A percentile compares a stretch with the other conserved stretches of the same genome.
Evolutionary conservation across 2,888 invertebrate species (phyloP).

Genomic region (Synergus laeviventris): DNA sequence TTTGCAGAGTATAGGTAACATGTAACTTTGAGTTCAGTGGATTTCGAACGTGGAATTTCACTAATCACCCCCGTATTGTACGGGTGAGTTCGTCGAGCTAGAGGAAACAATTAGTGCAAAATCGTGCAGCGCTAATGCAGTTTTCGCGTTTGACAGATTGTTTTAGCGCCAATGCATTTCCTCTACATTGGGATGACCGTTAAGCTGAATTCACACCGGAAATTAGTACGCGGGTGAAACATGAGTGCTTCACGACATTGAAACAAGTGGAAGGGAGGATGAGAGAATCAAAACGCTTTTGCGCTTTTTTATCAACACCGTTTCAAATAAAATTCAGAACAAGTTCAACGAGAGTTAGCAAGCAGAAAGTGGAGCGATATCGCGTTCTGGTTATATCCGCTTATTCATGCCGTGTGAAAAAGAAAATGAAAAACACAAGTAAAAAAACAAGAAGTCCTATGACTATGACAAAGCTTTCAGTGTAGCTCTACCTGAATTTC

Average conservation of each 20-base stretch:
- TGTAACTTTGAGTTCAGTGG: constrained; percentile 25
- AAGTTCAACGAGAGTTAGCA: constrained; percentile 23
- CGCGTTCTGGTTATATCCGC: constrained; percentile 35
- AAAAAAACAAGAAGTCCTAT: constrained; percentile 26
- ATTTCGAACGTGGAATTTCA: constrained; percentile 48
- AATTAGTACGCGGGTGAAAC: constrained; percentile 55
- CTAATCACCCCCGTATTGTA: constrained; percentile 61
- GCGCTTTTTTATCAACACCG: constrained; percentile 24
- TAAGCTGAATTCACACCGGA: constrained; percentile 64
- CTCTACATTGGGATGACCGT: constrained; percentile 51
- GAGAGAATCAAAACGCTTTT: constrained; percentile 38
- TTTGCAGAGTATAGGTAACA: background rate
- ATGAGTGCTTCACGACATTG: constrained; percentile 33
- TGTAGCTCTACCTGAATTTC: constrained; percentile 13
- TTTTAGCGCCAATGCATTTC: constrained; percentile 61
- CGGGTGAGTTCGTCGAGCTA: constrained; percentile 44
- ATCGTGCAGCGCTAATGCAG: constrained; percentile 66
- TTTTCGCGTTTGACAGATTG: constrained; percentile 68
- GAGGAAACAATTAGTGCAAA: constrained; percentile 67
- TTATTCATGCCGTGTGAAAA: constrained; percentile 25
- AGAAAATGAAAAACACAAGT: constrained; percentile 2
- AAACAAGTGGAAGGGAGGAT: background rate
- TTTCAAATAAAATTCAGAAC: constrained; percentile 25
- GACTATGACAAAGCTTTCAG: constrained; percentile 28
- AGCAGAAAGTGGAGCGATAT: constrained; percentile 21